phyloP scores from a whole-genome alignment of 2,888 invertebrate species.

The Hirtodrosophila duncani region DNA sequence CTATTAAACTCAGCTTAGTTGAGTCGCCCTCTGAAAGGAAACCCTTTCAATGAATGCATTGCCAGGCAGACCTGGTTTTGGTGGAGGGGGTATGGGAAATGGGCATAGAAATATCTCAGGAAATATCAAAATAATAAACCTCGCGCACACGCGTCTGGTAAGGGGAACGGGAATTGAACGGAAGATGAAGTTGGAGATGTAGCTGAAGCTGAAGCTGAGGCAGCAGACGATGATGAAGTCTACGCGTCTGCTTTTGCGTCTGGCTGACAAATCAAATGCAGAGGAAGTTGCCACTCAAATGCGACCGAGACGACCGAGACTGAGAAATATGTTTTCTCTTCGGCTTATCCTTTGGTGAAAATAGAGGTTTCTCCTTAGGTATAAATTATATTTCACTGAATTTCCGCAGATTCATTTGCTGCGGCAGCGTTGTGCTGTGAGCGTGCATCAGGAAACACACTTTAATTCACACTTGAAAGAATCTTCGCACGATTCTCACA shows the following conservation, averaged over 20 bases:
- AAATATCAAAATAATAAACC: constrained; percentile 58
- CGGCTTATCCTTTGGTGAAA: constrained; percentile 37
- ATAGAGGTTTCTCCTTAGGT: not conserved
- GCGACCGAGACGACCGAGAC: constrained; percentile 21
- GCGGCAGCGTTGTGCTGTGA: constrained; percentile 39
- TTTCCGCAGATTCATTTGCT: constrained; percentile 37
- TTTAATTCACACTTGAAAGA: constrained; percentile 66
- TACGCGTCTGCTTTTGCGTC: constrained; percentile 25
- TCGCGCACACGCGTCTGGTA: constrained; percentile 40
- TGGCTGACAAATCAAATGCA: constrained; percentile 30
- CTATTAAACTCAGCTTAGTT: constrained; percentile 38
- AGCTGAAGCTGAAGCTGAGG: constrained; percentile 25
- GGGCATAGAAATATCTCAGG: constrained; percentile 37
- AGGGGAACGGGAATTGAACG: constrained; percentile 7
- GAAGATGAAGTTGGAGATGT: constrained; percentile 37
- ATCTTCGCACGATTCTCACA: constrained; percentile 54
- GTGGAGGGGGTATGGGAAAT: not conserved
- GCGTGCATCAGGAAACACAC: constrained; percentile 52
- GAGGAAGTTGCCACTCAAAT: constrained; percentile 58
- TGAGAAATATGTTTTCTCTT: constrained; percentile 38
- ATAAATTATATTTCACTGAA: constrained; percentile 25
- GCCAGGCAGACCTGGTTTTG: no score
- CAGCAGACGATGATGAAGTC: constrained; percentile 16
- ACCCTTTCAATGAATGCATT: constrained; percentile 36
- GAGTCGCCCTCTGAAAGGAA: constrained; percentile 25